phyloP scores from a whole-genome alignment of 2,888 invertebrate species.

The Aphodius sticticus region DNA sequence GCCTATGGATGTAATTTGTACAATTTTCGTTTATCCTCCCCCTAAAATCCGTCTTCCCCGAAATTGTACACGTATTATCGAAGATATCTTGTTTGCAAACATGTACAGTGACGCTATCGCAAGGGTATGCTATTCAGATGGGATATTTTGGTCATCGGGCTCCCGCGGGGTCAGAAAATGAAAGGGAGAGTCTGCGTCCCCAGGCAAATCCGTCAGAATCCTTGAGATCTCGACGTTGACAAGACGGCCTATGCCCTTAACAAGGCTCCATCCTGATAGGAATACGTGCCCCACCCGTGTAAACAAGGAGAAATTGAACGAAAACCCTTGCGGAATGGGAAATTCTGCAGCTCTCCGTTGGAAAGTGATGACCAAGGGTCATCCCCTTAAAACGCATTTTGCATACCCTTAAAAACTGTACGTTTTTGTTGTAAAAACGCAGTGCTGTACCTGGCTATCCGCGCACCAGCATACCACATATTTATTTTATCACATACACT shows the following conservation, averaged over 20 bases:
- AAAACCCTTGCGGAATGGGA: background rate
- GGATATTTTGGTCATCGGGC: background rate
- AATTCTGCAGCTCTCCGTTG: background rate
- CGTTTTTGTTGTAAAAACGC: no score
- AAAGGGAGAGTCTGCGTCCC: background rate
- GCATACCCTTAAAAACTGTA: background rate
- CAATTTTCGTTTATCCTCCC: constrained; percentile 4
- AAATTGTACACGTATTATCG: background rate
- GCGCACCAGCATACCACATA: no score
- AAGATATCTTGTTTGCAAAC: background rate
- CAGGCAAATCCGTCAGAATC: constrained; percentile 4
- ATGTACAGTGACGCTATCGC: background rate
- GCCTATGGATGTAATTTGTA: background rate
- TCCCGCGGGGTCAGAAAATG: background rate
- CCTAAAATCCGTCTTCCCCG: background rate
- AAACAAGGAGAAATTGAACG: constrained; percentile 4
- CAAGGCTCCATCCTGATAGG: background rate
- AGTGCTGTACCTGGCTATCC: no score
- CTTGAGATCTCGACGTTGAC: constrained; percentile 4
- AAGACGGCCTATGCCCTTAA: constrained; percentile 4
- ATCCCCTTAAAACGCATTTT: background rate
- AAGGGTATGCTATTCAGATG: background rate
- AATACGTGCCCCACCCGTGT: background rate
- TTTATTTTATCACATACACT: no score
- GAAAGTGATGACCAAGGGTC: background rate